Conservation (phyloP, 2,888 invertebrate genomes). For the Caenorhabditis panamensis region DNA sequence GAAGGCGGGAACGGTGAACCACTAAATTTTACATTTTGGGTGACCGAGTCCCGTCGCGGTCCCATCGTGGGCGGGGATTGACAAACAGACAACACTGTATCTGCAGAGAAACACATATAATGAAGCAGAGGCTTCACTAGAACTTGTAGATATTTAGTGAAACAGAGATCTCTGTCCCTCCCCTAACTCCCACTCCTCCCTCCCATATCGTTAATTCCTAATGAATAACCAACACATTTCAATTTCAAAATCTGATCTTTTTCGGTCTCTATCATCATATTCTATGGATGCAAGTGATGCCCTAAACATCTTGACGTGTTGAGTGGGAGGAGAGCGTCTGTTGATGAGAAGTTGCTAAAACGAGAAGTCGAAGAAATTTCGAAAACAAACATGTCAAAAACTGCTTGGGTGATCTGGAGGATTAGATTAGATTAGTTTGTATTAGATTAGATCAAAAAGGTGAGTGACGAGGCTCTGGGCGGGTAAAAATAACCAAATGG, state of each 20-base stretch:
- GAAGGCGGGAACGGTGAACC: too few species aligned
- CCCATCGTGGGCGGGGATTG: too few species aligned
- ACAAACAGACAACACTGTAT: too few species aligned
- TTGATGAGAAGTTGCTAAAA: not conserved
- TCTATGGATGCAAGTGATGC: not conserved
- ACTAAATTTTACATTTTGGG: too few species aligned
- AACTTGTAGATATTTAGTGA: too few species aligned
- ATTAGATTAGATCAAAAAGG: conserved; percentile 14
- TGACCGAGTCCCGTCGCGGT: too few species aligned
- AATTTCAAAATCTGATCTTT: not conserved
- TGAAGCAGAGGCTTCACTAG: too few species aligned
- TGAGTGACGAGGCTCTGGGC: not conserved
- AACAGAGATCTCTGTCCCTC: too few species aligned
- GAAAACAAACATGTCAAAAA: conserved; percentile 2
- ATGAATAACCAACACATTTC: not conserved
- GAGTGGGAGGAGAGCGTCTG: not conserved
- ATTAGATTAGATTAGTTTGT: not conserved
- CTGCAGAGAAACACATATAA: too few species aligned
- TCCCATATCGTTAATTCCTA: too few species aligned
- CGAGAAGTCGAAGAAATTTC: not conserved
- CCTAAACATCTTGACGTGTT: not conserved
- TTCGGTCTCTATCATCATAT: not conserved
- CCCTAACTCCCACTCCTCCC: too few species aligned
- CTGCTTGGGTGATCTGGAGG: conserved; percentile 1
- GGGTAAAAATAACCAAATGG: conserved; percentile 2